Base-by-base conservation (phyloP, 2,113 vertebrate species). In the Dinomys branickii region DNA sequence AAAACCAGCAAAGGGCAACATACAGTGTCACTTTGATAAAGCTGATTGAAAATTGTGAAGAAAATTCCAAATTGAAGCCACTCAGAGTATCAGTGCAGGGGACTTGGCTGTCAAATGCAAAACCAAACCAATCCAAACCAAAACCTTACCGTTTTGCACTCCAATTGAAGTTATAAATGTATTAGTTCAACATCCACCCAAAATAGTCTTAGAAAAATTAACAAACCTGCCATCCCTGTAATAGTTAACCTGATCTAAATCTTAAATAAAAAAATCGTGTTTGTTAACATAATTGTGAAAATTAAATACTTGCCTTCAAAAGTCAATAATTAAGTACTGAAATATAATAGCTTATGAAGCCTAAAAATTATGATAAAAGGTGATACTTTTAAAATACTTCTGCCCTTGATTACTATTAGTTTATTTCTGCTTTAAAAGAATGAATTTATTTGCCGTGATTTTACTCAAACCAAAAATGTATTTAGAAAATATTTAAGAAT, bases 21-120 rank as follows among this genome's bases (percentile, higher is more conserved):
- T 82, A 50, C 94, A 81, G 90, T 96, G 91, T 97, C 97, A 98
- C 97, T 98, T 96, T 98, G 95, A 97, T 97, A 96, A 97, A 94
- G 94, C 96, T 96, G 97, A 98, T 97, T 97, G 92, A 97, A 97
- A 94, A 91, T 9, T 44, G 8, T 50, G 61, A 93, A 93, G 84
- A 73, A 86, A 81, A 83, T 65, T 87, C 22, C 59, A 78, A 65
- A 22, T 56, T 89, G 26, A 96, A 89, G 56, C 69, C 47, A 69
- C 35, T 6, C 26, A 61, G 54, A 24, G 9, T 19, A 88, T 52
- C 47, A 77, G 5, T 65, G 47, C 9, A 78, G 65, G 38, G 28
- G 2, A 75, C 11, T 7, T 11, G 65, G 83, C 50, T 78, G 63
- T 80, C 77, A 86, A 85, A 95, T 58, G 61, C 16, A 80, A 92